Conservation (phyloP, 2,888 invertebrate genomes). For the Mesopsocus fuscifrons region DNA sequence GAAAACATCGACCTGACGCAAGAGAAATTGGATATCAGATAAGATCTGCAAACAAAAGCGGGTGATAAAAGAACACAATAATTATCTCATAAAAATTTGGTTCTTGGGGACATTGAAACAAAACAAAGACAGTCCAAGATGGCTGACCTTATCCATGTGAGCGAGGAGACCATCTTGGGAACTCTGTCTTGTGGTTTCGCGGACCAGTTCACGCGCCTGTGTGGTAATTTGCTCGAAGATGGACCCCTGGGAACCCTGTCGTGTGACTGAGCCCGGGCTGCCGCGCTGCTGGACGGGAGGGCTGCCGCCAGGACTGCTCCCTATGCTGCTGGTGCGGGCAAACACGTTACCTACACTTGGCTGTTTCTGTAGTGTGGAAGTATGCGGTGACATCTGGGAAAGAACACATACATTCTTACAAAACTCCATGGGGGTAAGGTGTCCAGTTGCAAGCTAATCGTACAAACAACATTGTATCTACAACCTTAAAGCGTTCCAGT, state of each 20-base stretch:
- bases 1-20: no score
- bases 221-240: slow-evolving; percentile 72
- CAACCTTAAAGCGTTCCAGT: no score
- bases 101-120: no score
- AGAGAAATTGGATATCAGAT: no score
- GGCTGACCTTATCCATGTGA: slow-evolving; percentile 69
- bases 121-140: no score
- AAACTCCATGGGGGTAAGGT: slow-evolving; percentile 9
- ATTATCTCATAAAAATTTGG: no score
- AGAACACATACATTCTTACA: no score
- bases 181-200: slow-evolving; percentile 72
- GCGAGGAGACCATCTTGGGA: slow-evolving; percentile 76
- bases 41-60: no score
- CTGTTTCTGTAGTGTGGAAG: slow-evolving; percentile 34
- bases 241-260: slow-evolving; percentile 69
- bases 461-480: no score
- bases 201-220: slow-evolving; percentile 74
- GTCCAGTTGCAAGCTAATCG: no score
- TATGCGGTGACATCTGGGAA: slow-evolving; percentile 31
- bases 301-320: slow-evolving; percentile 24
- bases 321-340: slow-evolving; percentile 42
- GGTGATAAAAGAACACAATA: no score
- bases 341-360: slow-evolving; percentile 39
- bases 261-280: slow-evolving; percentile 26
- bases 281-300: slow-evolving; percentile 18